Evolutionary conservation across 2,113 vertebrate species (phyloP).

Genomic region (Phoxinus phoxinus): DNA sequence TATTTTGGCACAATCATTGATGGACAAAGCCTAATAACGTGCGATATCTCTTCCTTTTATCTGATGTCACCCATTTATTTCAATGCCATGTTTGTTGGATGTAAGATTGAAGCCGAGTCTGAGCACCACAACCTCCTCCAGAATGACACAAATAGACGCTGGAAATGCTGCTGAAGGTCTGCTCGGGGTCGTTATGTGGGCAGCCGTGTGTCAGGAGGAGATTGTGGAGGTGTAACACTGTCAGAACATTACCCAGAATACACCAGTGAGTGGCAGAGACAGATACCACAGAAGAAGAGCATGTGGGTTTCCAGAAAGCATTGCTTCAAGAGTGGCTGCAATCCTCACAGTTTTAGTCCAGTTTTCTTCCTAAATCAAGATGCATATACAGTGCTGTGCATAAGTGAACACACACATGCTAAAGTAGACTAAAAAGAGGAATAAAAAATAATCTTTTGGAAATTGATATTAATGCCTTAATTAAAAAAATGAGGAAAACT

Average conservation of each 20-base stretch:
- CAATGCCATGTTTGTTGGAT: not conserved
- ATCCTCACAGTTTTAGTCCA: too few relatives aligned
- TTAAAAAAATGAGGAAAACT: too few relatives aligned
- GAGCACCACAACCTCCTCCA: not conserved
- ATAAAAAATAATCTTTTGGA: too few relatives aligned
- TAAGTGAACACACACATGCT: too few relatives aligned
- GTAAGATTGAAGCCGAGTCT: not conserved
- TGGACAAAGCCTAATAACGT: not conserved
- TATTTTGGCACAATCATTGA: not conserved
- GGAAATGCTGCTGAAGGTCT: not conserved
- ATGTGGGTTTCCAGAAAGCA: not conserved
- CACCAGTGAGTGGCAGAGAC: not conserved
- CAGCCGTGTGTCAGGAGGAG: slow-evolving; percentile 18
- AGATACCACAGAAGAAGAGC: not conserved
- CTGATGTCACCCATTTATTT: not conserved
- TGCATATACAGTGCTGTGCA: too few relatives aligned
- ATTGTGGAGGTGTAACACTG: slow-evolving; percentile 21
- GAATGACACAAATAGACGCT: not conserved
- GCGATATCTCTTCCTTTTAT: not conserved
- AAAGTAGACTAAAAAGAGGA: too few relatives aligned
- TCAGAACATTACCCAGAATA: slow-evolving; percentile 7
- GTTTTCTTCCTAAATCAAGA: too few relatives aligned
- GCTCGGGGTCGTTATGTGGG: not conserved
- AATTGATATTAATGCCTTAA: too few relatives aligned
- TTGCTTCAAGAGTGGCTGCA: not conserved